Percentiles rank a stretch among this genome's conserved stretches.
phyloP scores from a whole-genome alignment of 2,888 invertebrate species.

The Limnephilus marmoratus region DNA sequence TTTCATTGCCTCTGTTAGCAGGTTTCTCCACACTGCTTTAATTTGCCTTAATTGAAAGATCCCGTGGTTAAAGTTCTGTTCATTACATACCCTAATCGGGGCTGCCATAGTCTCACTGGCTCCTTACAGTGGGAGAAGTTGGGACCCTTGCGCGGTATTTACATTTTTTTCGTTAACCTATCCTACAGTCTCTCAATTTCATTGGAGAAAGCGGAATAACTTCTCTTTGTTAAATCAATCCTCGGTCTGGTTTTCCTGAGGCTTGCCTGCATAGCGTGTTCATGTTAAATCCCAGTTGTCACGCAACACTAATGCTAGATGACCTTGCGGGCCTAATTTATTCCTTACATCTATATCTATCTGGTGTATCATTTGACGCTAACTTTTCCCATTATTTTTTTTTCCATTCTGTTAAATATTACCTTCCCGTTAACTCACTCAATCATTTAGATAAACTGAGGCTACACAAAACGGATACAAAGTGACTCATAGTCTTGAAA shows the following conservation, averaged over 20 bases:
- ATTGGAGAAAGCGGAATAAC: no score
- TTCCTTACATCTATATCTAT: not conserved
- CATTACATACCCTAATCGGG: no score
- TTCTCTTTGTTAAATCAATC: slow-evolving; percentile 17
- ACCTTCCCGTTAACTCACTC: not conserved
- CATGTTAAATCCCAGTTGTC: not conserved
- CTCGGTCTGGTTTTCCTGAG: not conserved
- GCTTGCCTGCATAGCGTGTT: not conserved
- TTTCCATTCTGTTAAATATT: not conserved
- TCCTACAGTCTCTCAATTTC: no score
- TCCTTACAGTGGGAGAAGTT: no score
- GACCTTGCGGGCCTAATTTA: not conserved
- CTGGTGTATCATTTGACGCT: not conserved
- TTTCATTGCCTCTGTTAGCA: no score
- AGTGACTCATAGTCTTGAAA: not conserved
- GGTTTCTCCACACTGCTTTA: no score
- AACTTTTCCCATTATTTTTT: not conserved
- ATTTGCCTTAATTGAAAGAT: no score
- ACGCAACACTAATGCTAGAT: not conserved
- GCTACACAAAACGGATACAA: not conserved
- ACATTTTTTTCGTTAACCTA: no score
- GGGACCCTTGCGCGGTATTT: no score
- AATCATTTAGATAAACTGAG: not conserved
- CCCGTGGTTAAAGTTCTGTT: no score
- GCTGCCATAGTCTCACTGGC: no score